Evolutionary conservation across 2,888 invertebrate genomes (phyloP), one percentile per base, ranked within the genome.

Genomic region (Aphodius granarius): DNA sequence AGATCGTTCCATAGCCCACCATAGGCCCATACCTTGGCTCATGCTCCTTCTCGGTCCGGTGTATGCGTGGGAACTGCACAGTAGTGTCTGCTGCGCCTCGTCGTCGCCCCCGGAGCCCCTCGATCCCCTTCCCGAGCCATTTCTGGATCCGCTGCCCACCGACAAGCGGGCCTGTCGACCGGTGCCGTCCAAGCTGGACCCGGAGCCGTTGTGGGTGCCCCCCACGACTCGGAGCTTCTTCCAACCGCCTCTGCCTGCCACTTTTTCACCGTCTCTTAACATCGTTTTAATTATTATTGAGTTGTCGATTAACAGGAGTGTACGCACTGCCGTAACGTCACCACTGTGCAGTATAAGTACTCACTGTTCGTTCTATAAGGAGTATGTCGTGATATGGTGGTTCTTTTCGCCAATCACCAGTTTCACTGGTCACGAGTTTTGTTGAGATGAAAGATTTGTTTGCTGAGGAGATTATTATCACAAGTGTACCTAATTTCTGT

Each of bases 1-100:
- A 65, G 19, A 65, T 16, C 65, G 1, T 3, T 9, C 19, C 65
- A 43, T 9, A n/a, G 6, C 19, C n/a, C n/a, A 65, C 65, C 16
- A 20, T n/a, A 68, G 0, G 13, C 21, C 20, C 21, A 20, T 66
- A 15, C 1, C 65, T 22, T 20, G 23, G 73, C 43, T 66, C 66
- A 63, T 66, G 66, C 66, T 63, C 66, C 66, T 23, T 16, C 64
- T 74, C 74, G 74, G 78, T 75, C 74, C 76, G 75, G 74, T 75
- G 75, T 71, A 72, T 75, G 78, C 78, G 78, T 78, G 78, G 78
- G 78, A 78, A 78, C 77, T 78, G 78, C 78, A 78, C 78, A 78
- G 78, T 78, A 78, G 78, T 78, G 68, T 22, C 65, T 20, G 20
- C 68, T 68, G 68, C 19, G 68, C 43, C 43, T 43, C 43, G 43